phyloP scores from a whole-genome alignment of 2,797 vertebrate species.

The Sphenodon punctatus region DNA sequence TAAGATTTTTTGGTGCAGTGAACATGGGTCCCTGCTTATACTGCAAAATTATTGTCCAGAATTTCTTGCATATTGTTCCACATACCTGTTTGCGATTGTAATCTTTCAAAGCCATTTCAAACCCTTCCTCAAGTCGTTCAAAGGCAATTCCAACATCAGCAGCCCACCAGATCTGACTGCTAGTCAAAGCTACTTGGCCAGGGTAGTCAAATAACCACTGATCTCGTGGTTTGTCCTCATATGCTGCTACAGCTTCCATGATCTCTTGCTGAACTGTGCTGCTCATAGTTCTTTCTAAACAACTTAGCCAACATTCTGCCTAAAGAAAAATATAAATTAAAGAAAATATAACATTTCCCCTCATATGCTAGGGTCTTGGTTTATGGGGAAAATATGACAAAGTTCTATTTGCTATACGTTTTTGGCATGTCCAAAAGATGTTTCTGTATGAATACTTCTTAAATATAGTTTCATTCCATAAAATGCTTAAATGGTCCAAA shows the following conservation, averaged over 20 bases:
- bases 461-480: slow-evolving; percentile 10
- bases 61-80: background rate
- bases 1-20: too few species aligned
- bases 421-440: background rate
- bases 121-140: slow-evolving; percentile 78
- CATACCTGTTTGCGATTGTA: slow-evolving; percentile 79
- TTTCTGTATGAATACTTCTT: background rate
- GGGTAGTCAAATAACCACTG: slow-evolving; percentile 79
- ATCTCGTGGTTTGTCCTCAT: slow-evolving; percentile 81
- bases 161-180: slow-evolving; percentile 71
- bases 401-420: background rate
- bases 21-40: too few species aligned
- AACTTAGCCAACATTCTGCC: slow-evolving; percentile 75
- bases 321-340: background rate
- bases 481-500: too few species aligned
- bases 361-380: background rate
- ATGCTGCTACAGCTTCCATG: slow-evolving; percentile 74
- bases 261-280: slow-evolving; percentile 76
- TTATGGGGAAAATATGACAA: slow-evolving; percentile 9
- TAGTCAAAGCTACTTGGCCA: slow-evolving; percentile 74
- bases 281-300: slow-evolving; percentile 76
- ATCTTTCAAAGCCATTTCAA: slow-evolving; percentile 81
- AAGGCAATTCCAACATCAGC: slow-evolving; percentile 80
- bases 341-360: background rate
- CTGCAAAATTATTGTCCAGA: background rate